These are phyloP conservation scores for Listrodromus nycthemerus DNA, from an alignment of 2,888 invertebrate species.

Conservation along the genomic window DNA sequence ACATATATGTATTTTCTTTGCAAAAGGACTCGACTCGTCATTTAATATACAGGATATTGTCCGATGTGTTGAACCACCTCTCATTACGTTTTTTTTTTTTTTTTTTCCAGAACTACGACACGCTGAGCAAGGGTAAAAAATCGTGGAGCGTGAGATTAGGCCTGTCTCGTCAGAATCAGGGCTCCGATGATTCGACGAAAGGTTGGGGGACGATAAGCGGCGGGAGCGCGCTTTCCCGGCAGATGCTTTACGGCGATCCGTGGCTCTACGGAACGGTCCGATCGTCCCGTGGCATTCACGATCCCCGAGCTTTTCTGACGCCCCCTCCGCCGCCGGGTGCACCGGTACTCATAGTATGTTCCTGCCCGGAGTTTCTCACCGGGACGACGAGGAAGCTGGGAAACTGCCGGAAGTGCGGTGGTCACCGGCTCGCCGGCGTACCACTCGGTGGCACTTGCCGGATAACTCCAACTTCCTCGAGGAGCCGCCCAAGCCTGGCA, in stretches of 20 bases:
- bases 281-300: conserved; percentile 75
- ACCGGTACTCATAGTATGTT: conserved; percentile 91
- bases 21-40: too few species aligned
- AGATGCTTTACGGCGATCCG: conserved; percentile 89
- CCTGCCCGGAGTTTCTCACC: conserved; percentile 92
- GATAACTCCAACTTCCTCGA: conserved; percentile 75
- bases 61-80: background rate
- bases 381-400: conserved; percentile 92
- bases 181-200: conserved; percentile 74
- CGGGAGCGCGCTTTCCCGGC: conserved; percentile 91
- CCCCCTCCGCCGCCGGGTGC: conserved; percentile 86
- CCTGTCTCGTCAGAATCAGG: conserved; percentile 85
- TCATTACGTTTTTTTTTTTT: conserved; percentile 23
- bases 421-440: conserved; percentile 90
- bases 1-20: too few species aligned
- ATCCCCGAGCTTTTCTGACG: conserved; percentile 84
- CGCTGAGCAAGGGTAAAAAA: conserved; percentile 87
- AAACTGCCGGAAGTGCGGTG: conserved; percentile 93
- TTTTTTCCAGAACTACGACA: conserved; percentile 83
- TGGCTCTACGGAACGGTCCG: conserved; percentile 94
- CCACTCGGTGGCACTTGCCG: conserved; percentile 88
- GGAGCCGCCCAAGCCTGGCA: conserved; percentile 81
- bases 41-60: background rate
- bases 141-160: conserved; percentile 90
- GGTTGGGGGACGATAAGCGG: conserved; percentile 86